Conservation (phyloP, 2,797 vertebrate species). For the Myripristis murdjan region DNA sequence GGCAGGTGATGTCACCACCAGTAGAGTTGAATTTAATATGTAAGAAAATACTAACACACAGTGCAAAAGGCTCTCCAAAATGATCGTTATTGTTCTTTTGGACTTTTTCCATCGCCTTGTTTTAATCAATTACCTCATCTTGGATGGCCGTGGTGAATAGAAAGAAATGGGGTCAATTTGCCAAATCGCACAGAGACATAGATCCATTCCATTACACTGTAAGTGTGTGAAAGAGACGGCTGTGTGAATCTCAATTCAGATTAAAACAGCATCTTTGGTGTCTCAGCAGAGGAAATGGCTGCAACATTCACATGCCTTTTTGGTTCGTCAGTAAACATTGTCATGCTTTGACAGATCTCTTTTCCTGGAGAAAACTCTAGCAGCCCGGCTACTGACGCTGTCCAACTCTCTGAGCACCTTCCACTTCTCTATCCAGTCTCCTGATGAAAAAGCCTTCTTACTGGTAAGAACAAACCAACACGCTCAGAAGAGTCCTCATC, state of each 20-base stretch:
- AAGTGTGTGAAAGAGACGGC: background rate
- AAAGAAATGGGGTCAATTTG: background rate
- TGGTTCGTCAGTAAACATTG: conserved; percentile 31
- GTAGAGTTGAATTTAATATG: too few species aligned
- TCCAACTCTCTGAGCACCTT: conserved; percentile 91
- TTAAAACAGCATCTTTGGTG: background rate
- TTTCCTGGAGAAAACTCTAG: conserved; percentile 89
- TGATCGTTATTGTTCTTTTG: too few species aligned
- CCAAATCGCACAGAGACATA: background rate
- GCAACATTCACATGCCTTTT: background rate
- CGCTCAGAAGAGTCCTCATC: conserved; percentile 17
- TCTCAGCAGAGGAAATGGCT: background rate
- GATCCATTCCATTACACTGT: background rate
- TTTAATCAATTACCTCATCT: background rate
- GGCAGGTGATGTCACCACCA: too few species aligned
- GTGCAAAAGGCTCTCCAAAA: too few species aligned
- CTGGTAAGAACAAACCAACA: conserved; percentile 86
- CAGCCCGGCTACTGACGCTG: conserved; percentile 88
- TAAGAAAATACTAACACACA: too few species aligned
- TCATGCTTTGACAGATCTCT: conserved; percentile 82
- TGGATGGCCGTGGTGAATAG: background rate
- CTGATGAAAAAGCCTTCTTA: conserved; percentile 88
- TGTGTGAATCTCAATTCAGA: background rate
- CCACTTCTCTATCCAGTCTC: conserved; percentile 91
- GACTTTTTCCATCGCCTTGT: too few species aligned